phyloP scores from a whole-genome alignment of 2,888 invertebrate species.

The Drosophila falleni region DNA sequence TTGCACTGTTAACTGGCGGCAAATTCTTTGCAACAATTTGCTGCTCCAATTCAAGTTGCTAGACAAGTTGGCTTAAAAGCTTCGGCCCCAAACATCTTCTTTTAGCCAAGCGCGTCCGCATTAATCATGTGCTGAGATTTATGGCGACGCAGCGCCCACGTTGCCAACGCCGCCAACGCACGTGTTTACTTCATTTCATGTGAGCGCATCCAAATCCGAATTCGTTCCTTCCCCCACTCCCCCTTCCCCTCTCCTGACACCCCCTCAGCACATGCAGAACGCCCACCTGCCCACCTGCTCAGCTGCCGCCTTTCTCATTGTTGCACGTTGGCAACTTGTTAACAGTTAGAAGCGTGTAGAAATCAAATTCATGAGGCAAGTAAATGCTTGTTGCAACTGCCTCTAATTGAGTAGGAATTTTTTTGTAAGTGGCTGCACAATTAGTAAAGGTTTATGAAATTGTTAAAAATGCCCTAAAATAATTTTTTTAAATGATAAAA shows the following conservation, averaged over 20 bases:
- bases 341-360: conserved; percentile 63
- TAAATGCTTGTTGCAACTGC: conserved; percentile 14
- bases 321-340: conserved; percentile 28
- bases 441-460: background rate
- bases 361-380: conserved; percentile 33
- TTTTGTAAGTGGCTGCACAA: background rate
- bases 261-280: conserved; percentile 11
- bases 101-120: conserved; percentile 65
- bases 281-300: conserved; percentile 41
- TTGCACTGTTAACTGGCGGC: conserved; percentile 63
- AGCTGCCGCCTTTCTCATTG: conserved; percentile 18
- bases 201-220: conserved; percentile 33
- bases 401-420: conserved; percentile 11
- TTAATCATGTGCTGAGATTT: conserved; percentile 74
- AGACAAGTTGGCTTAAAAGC: conserved; percentile 7
- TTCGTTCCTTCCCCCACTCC: background rate
- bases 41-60: conserved; percentile 72
- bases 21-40: conserved; percentile 77
- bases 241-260: background rate
- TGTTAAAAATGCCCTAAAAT: too few relatives aligned
- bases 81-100: conserved; percentile 20
- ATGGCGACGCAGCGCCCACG: conserved; percentile 72
- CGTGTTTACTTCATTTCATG: conserved; percentile 43
- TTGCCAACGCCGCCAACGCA: conserved; percentile 34
- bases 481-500: too few relatives aligned